A percentile compares a stretch with the other conserved stretches of the same genome.
Conservation (phyloP, 2,888 invertebrate species). For the Fragum sueziense region DNA sequence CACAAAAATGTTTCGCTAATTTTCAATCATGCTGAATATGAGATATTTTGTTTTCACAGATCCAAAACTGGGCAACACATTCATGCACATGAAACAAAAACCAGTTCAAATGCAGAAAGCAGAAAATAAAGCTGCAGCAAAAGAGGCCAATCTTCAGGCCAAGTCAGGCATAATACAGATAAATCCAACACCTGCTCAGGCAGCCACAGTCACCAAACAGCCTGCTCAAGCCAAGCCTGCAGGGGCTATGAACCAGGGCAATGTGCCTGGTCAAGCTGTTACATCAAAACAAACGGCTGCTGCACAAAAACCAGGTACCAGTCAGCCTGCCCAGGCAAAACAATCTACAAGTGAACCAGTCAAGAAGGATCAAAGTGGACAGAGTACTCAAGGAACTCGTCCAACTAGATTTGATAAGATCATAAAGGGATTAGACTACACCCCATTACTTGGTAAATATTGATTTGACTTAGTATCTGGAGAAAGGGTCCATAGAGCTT, state of each 20-base stretch:
- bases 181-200: too few species aligned
- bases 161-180: too few species aligned
- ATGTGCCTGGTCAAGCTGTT: not conserved
- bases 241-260: not conserved
- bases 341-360: not conserved
- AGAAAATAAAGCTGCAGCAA: too few species aligned
- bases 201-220: not conserved
- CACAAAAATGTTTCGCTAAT: too few species aligned
- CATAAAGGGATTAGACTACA: conserved; percentile 10
- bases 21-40: too few species aligned
- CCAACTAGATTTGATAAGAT: conserved; percentile 14
- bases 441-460: conserved; percentile 6
- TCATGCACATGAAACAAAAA: too few species aligned
- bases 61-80: too few species aligned
- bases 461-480: too few species aligned
- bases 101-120: too few species aligned
- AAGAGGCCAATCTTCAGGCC: too few species aligned
- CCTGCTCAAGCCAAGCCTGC: not conserved
- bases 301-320: not conserved
- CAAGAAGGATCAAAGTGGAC: not conserved
- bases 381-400: not conserved
- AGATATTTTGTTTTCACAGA: too few species aligned
- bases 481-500: too few species aligned
- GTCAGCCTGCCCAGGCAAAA: not conserved
- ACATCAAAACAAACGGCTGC: not conserved